Percentiles rank a stretch among this genome's conserved stretches.
phyloP scores from a whole-genome alignment of 2,888 invertebrate genomes.

The Margaritifera margaritifera region DNA sequence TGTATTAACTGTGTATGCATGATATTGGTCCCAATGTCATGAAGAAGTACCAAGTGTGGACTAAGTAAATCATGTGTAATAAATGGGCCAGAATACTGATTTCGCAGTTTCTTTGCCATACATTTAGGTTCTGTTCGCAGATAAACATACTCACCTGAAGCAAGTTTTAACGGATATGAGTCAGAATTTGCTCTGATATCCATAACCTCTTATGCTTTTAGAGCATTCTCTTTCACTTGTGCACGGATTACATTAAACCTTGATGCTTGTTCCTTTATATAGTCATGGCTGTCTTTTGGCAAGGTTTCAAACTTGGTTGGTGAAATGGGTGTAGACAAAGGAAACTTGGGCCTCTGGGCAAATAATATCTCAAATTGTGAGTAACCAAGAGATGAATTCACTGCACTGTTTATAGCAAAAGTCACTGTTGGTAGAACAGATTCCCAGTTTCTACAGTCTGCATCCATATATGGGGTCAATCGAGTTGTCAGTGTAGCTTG shows the following conservation, averaged over 20 bases:
- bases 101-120: conserved; percentile 9
- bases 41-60: conserved; percentile 5
- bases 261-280: too few relatives aligned
- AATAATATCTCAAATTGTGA: conserved; percentile 33
- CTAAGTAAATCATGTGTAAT: conserved; percentile 2
- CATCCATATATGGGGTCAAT: conserved; percentile 27
- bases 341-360: conserved; percentile 28
- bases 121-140: conserved; percentile 7
- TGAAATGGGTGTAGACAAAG: not conserved
- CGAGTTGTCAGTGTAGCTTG: conserved; percentile 19
- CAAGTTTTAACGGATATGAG: conserved; percentile 7
- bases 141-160: conserved; percentile 19
- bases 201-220: conserved; percentile 22
- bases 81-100: conserved; percentile 8
- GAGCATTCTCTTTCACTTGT: conserved; percentile 7
- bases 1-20: conserved; percentile 8
- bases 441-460: conserved; percentile 17
- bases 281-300: conserved; percentile 4
- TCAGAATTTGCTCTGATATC: conserved; percentile 7
- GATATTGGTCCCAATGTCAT: conserved; percentile 1
- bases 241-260: not conserved
- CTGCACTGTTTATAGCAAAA: conserved; percentile 33
- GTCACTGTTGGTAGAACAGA: conserved; percentile 16
- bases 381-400: conserved; percentile 20
- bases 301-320: conserved; percentile 4